Percentiles rank a stretch among this genome's conserved stretches.
Evolutionary conservation across 2,888 invertebrate species (phyloP).

Genomic region (Helleia helle): DNA sequence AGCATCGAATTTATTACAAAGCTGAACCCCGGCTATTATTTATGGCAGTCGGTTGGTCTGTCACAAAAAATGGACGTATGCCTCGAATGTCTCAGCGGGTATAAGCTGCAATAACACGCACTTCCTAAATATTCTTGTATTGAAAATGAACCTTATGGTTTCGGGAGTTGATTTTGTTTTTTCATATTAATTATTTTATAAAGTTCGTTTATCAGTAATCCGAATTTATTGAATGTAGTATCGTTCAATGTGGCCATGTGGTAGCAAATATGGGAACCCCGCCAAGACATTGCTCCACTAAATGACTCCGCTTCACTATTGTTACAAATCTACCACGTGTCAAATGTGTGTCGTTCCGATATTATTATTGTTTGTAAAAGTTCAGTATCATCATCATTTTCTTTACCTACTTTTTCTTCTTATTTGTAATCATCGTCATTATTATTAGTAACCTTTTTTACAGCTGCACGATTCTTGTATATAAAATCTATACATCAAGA

Average conservation of each 20-base stretch:
- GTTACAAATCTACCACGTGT: conserved; percentile 26
- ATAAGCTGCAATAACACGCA: conserved; percentile 72
- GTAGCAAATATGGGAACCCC: conserved; percentile 69
- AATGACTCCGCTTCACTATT: conserved; percentile 64
- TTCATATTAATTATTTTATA: conserved; percentile 29
- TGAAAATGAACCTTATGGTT: conserved; percentile 37
- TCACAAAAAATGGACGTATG: conserved; percentile 72
- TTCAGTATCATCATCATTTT: no score
- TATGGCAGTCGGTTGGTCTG: conserved; percentile 72
- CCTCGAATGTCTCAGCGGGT: conserved; percentile 70
- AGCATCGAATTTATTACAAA: conserved; percentile 72
- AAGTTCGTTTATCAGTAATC: conserved; percentile 55
- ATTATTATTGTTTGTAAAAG: no score
- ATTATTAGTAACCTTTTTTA: no score
- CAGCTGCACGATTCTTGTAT: no score
- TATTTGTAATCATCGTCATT: no score
- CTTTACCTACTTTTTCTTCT: no score
- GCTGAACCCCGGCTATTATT: conserved; percentile 72
- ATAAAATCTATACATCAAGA: no score
- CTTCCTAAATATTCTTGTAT: conserved; percentile 48
- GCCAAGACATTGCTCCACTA: conserved; percentile 67
- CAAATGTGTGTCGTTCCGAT: conserved; percentile 5
- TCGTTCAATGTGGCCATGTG: conserved; percentile 61
- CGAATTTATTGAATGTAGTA: conserved; percentile 65
- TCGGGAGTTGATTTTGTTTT: conserved; percentile 34